Evolutionary conservation across 2,888 invertebrate genomes (phyloP).

Genomic region (Cremastobaeus sp.): DNA sequence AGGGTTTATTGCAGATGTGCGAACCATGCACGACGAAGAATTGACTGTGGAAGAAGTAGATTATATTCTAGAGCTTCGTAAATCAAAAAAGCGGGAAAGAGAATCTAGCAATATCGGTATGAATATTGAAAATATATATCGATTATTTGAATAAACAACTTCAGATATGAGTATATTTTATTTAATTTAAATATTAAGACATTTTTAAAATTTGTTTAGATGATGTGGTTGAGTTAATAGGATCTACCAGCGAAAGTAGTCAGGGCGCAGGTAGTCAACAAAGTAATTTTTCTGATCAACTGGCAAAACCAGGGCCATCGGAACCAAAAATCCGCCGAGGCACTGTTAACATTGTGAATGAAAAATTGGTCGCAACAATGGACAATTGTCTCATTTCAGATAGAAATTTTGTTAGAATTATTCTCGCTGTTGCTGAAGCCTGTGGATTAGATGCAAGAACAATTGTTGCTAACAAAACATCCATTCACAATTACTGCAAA

Average conservation of each 20-base stretch:
- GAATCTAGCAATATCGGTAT: slow-evolving; percentile 4
- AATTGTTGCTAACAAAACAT: slow-evolving; percentile 2
- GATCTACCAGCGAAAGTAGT: slow-evolving; percentile 21
- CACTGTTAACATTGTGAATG: slow-evolving; percentile 4
- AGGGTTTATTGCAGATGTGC: slow-evolving; percentile 15
- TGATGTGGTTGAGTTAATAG: slow-evolving; percentile 14
- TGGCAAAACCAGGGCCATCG: slow-evolving; percentile 9
- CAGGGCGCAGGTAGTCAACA: neutral
- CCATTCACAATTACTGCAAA: neutral
- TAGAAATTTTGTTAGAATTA: slow-evolving; percentile 4
- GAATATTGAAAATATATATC: neutral
- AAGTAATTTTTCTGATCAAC: slow-evolving; percentile 11
- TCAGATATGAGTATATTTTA: neutral
- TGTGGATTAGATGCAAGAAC: neutral
- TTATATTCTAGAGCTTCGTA: neutral
- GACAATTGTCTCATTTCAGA: neutral
- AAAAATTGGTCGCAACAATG: slow-evolving; percentile 11
- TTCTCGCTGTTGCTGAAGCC: slow-evolving; percentile 10
- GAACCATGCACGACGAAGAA: slow-evolving; percentile 6
- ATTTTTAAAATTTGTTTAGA: slow-evolving; percentile 12
- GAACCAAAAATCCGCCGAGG: slow-evolving; percentile 43
- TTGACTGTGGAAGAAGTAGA: slow-evolving; percentile 10
- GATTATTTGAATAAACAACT: neutral
- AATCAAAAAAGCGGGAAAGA: neutral
- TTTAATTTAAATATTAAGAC: neutral